Conservation (phyloP, 2,888 invertebrate genomes). For the Caradrina clavipalpis region DNA sequence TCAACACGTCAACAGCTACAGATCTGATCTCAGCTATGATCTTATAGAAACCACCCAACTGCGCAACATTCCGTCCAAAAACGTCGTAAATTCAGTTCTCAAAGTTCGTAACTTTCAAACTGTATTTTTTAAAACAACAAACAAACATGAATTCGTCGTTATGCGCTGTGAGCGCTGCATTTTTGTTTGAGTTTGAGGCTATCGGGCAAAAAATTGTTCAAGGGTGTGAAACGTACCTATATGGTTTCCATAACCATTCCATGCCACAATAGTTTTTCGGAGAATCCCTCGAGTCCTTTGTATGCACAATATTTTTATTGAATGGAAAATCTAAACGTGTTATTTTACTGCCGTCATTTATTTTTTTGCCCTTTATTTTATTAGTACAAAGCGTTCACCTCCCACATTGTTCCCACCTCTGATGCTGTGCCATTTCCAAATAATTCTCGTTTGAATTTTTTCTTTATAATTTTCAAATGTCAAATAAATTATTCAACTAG, state of each 20-base stretch:
- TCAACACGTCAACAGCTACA: background rate
- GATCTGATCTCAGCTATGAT: background rate
- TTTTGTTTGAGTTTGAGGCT: constrained; percentile 48
- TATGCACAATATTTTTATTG: constrained; percentile 7
- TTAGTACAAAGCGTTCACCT: too few relatives aligned
- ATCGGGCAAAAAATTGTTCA: constrained; percentile 48
- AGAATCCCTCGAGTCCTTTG: background rate
- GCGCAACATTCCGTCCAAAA: background rate
- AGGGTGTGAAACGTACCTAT: constrained; percentile 33
- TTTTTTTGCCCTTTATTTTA: background rate
- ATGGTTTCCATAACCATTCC: constrained; percentile 22
- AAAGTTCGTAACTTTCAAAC: constrained; percentile 33
- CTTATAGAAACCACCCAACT: background rate
- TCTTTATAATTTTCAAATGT: too few relatives aligned
- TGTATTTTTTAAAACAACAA: constrained; percentile 49
- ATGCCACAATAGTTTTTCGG: background rate
- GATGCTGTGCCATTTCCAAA: background rate
- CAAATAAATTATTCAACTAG: too few relatives aligned
- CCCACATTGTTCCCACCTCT: background rate
- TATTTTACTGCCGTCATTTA: background rate
- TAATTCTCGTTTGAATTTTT: too few relatives aligned
- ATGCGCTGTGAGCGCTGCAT: constrained; percentile 23
- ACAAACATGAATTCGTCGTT: constrained; percentile 36
- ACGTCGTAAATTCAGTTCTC: constrained; percentile 20
- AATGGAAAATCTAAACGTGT: background rate